Evolutionary conservation across 2,113 vertebrate species (phyloP).

Genomic region (Cepphus grylle): DNA sequence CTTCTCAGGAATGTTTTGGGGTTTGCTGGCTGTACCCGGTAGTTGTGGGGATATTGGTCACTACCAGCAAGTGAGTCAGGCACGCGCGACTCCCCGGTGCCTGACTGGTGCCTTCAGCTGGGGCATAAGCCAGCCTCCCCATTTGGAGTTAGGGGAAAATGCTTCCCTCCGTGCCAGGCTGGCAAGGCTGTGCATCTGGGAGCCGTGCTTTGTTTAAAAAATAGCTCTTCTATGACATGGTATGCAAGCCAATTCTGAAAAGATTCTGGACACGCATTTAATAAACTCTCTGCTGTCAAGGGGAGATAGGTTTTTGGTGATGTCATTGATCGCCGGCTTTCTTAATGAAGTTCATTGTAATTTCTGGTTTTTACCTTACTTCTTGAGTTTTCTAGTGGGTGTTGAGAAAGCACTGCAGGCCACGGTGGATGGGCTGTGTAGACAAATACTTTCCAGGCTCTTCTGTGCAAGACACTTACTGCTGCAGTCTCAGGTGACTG

Average conservation of each 20-base stretch:
- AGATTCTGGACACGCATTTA: neutral
- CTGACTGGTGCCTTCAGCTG: neutral
- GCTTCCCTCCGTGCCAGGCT: fast-evolving
- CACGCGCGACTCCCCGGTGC: neutral
- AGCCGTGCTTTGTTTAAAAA: neutral
- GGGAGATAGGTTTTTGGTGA: neutral
- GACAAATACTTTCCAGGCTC: neutral
- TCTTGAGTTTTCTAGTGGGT: neutral
- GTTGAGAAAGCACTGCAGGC: neutral
- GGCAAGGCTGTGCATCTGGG: neutral
- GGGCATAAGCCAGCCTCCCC: neutral
- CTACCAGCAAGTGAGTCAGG: neutral
- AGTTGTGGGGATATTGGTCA: neutral
- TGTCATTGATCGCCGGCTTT: neutral
- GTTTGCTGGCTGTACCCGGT: neutral
- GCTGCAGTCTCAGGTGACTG: neutral
- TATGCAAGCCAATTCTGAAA: neutral
- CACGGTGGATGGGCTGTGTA: neutral
- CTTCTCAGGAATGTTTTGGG: neutral
- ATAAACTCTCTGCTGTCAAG: neutral
- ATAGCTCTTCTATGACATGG: neutral
- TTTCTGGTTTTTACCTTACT: neutral
- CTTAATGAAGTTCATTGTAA: neutral
- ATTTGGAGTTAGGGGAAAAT: neutral
- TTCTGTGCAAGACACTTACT: neutral